Conservation (phyloP, 2,113 vertebrate species). For the Epinephelus lanceolatus region DNA sequence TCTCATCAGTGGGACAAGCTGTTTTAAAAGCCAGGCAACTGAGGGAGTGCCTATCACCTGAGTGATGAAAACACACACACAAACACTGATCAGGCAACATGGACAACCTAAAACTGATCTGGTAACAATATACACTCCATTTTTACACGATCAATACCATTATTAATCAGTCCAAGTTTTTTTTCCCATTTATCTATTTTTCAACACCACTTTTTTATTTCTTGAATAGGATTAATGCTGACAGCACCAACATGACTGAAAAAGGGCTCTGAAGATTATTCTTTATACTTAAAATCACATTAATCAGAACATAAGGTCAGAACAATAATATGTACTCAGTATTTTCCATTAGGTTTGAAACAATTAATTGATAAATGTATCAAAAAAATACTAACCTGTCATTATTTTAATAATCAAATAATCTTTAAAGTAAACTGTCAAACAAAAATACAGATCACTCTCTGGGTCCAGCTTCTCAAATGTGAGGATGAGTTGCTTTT, state of each 20-base stretch:
- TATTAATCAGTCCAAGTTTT: not conserved
- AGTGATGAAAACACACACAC: constrained; percentile 11
- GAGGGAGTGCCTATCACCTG: constrained; percentile 97
- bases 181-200: too few species aligned
- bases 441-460: not conserved
- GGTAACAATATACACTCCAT: not conserved
- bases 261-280: not conserved
- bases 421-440: not conserved
- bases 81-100: constrained; percentile 5
- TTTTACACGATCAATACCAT: not conserved
- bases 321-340: not conserved
- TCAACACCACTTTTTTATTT: not conserved
- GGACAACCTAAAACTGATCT: not conserved
- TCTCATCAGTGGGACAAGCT: constrained; percentile 98
- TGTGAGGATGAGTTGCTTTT: not conserved
- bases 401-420: not conserved
- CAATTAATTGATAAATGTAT: too few species aligned
- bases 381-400: too few species aligned
- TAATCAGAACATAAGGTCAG: not conserved
- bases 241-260: too few species aligned
- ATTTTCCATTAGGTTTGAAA: not conserved
- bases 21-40: constrained; percentile 95
- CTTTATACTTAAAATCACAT: not conserved
- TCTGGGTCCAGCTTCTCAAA: not conserved
- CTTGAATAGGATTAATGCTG: not conserved